A percentile compares a stretch with the other conserved stretches of the same genome.
phyloP scores from a whole-genome alignment of 2,113 vertebrate species.

The Corythoichthys haematopterus region DNA sequence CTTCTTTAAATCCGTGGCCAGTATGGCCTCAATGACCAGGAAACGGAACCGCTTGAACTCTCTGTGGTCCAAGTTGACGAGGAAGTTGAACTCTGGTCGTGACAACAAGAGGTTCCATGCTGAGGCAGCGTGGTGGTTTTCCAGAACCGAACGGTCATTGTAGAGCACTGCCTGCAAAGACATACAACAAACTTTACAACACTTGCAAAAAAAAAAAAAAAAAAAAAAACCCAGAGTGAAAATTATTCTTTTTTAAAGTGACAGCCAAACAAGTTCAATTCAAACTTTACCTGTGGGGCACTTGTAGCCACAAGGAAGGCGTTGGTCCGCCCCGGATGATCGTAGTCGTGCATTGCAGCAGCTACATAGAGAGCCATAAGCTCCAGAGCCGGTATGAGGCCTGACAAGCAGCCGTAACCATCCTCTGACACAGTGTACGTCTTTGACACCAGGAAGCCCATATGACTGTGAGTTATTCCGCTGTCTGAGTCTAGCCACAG shows the following conservation, averaged over 20 bases:
- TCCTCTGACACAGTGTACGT: conserved; percentile 81
- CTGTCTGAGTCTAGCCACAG: conserved; percentile 82
- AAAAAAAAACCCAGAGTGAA: no score
- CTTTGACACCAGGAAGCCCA: conserved; percentile 90
- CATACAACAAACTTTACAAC: neutral
- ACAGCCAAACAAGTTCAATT: neutral
- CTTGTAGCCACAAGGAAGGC: conserved; percentile 96
- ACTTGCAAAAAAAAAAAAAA: neutral
- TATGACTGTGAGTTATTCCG: conserved; percentile 86
- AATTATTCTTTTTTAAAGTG: no score
- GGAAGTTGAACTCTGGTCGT: conserved; percentile 90
- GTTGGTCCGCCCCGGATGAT: conserved; percentile 94
- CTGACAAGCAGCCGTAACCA: conserved; percentile 87
- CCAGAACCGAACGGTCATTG: conserved; percentile 94
- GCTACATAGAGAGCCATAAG: conserved; percentile 98
- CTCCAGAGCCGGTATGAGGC: conserved; percentile 94
- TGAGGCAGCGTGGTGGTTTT: conserved; percentile 95
- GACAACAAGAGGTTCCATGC: conserved; percentile 99
- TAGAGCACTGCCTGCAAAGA: conserved; percentile 86
- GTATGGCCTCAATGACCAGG: conserved; percentile 95
- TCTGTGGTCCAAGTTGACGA: conserved; percentile 87
- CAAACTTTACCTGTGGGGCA: conserved; percentile 78
- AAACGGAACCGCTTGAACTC: conserved; percentile 98
- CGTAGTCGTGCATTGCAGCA: conserved; percentile 97
- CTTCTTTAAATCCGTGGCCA: conserved; percentile 97